These are phyloP conservation scores for Pteronura brasiliensis DNA, from an alignment of 2,113 vertebrate genomes.

Conservation along the genomic window DNA sequence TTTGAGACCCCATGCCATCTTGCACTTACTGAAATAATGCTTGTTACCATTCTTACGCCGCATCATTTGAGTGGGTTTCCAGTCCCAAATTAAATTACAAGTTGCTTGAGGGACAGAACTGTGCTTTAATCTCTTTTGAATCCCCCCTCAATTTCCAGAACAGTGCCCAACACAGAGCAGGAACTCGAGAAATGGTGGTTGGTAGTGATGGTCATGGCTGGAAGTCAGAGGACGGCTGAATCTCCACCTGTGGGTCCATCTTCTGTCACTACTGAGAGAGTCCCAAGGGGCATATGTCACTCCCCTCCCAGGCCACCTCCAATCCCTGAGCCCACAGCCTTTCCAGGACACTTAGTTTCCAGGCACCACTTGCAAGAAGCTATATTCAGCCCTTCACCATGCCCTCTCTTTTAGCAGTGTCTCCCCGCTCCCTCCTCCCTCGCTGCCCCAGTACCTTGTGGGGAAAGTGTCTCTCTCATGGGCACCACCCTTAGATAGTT, in stretches of 20 bases:
- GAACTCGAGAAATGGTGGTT: constrained; percentile 7
- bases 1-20: constrained; percentile 1
- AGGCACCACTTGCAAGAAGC: not conserved
- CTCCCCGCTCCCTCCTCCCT: not conserved
- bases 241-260: constrained; percentile 55
- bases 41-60: constrained; percentile 55
- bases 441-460: not conserved
- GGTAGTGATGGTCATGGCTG: constrained; percentile 39
- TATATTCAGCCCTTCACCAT: not conserved
- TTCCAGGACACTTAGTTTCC: not conserved
- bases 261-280: constrained; percentile 66
- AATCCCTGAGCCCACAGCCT: not conserved
- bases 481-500: not conserved
- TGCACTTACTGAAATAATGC: constrained; percentile 69
- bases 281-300: constrained; percentile 10
- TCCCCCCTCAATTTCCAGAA: constrained; percentile 48
- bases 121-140: constrained; percentile 39
- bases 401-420: not conserved
- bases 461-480: not conserved
- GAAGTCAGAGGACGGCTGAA: constrained; percentile 41
- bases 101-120: not conserved
- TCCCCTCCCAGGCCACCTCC: not conserved
- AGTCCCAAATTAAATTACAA: constrained; percentile 39
- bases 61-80: constrained; percentile 60
- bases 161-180: constrained; percentile 26